phyloP scores from a whole-genome alignment of 2,113 vertebrate species.

The Prolemur simus region DNA sequence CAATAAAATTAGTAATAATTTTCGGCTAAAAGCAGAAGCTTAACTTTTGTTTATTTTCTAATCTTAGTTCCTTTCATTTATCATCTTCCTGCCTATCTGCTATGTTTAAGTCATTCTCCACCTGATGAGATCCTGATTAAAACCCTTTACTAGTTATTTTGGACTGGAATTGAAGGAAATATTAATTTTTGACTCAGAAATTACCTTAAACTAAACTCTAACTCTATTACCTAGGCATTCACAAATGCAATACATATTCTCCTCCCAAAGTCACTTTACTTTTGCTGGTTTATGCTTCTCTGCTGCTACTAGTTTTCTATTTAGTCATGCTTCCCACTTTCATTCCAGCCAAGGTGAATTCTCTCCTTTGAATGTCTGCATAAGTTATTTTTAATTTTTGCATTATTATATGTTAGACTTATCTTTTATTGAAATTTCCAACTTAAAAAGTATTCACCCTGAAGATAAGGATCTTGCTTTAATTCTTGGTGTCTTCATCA shows the following conservation, averaged over 20 bases:
- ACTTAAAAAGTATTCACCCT: neutral
- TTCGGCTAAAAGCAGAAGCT: neutral
- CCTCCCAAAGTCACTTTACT: neutral
- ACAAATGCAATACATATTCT: neutral
- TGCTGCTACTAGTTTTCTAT: neutral
- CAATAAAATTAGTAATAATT: neutral
- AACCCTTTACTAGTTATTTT: neutral
- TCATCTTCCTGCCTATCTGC: neutral
- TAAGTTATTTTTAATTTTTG: neutral
- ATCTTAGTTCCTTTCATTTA: neutral
- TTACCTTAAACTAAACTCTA: neutral
- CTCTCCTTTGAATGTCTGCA: neutral
- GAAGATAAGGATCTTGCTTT: neutral
- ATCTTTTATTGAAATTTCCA: constrained; percentile 11
- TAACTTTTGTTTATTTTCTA: neutral
- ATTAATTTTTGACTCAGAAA: neutral
- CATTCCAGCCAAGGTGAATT: neutral
- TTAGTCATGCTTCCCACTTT: neutral
- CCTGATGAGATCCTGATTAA: neutral
- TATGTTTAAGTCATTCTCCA: neutral
- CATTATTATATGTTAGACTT: neutral
- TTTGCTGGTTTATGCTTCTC: neutral
- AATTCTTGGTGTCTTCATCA: neutral
- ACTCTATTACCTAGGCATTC: neutral
- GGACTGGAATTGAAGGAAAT: neutral